Evolutionary conservation across 2,888 invertebrate species (phyloP).

Genomic region (Barypeithes pellucidus): DNA sequence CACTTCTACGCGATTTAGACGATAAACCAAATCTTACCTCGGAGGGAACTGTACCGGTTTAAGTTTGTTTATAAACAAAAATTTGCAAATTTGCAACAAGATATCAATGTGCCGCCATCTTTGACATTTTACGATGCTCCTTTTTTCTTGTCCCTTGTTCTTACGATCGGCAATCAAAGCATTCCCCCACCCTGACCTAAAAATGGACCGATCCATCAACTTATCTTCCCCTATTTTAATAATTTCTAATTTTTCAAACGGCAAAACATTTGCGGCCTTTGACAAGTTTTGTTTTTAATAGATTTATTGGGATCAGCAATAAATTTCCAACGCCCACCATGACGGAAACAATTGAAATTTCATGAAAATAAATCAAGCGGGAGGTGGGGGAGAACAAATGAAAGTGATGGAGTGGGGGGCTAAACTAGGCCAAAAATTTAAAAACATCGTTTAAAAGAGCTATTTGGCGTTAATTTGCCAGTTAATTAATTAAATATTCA

Average conservation of each 20-base stretch:
- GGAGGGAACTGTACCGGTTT: not conserved
- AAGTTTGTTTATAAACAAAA: slow-evolving; percentile 67
- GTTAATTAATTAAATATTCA: slow-evolving; percentile 51
- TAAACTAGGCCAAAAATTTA: slow-evolving; percentile 63
- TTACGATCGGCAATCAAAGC: slow-evolving; percentile 56
- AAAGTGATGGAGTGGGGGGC: slow-evolving; percentile 63
- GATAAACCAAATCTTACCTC: slow-evolving; percentile 23
- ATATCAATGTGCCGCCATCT: slow-evolving; percentile 70
- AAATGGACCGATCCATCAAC: slow-evolving; percentile 66
- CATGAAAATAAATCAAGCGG: slow-evolving; percentile 56
- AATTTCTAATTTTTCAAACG: slow-evolving; percentile 14
- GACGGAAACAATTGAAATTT: slow-evolving; percentile 39
- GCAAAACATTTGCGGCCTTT: slow-evolving; percentile 13
- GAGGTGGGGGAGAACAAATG: slow-evolving; percentile 61
- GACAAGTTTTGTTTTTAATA: slow-evolving; percentile 36
- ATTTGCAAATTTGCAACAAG: slow-evolving; percentile 69
- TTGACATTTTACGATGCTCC: slow-evolving; percentile 65
- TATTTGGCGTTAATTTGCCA: slow-evolving; percentile 52
- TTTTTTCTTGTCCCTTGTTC: slow-evolving; percentile 64
- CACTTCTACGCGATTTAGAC: slow-evolving; percentile 24
- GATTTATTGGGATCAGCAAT: slow-evolving; percentile 33
- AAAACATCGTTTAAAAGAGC: slow-evolving; percentile 63
- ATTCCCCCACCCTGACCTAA: slow-evolving; percentile 60
- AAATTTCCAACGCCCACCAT: slow-evolving; percentile 52
- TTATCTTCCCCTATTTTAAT: slow-evolving; percentile 50